Evolutionary conservation across 2,888 invertebrate species (phyloP).

Genomic region (Mactromeris polynyma): DNA sequence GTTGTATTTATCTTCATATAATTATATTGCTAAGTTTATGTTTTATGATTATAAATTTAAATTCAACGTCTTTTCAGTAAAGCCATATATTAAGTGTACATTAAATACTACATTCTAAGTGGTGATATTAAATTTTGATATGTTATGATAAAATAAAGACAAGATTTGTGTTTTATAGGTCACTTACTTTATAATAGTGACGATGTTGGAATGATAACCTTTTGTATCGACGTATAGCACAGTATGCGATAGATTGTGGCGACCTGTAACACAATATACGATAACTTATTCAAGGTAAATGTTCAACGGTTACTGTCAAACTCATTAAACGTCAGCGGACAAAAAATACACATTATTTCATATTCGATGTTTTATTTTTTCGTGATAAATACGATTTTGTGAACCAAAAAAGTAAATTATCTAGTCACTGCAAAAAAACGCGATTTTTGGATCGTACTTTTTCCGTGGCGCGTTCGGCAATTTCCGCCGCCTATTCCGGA

Average conservation of each 20-base stretch:
- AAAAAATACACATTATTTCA: too few relatives aligned
- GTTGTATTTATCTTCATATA: background rate
- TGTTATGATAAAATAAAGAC: background rate
- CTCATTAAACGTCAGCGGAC: too few relatives aligned
- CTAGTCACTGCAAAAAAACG: too few relatives aligned
- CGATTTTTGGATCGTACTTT: too few relatives aligned
- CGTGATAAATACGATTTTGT: too few relatives aligned
- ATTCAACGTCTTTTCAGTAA: background rate
- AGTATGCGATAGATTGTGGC: background rate
- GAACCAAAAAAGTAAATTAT: too few relatives aligned
- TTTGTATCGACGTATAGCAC: background rate
- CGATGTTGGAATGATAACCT: background rate
- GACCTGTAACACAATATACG: too few relatives aligned
- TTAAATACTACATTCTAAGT: background rate
- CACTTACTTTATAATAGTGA: background rate
- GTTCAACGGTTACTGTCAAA: too few relatives aligned
- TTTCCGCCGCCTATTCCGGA: too few relatives aligned
- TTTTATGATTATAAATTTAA: background rate
- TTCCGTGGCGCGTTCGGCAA: too few relatives aligned
- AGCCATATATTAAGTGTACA: background rate
- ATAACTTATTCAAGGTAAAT: too few relatives aligned
- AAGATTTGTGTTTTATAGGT: background rate
- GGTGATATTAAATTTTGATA: background rate
- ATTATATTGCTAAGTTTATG: background rate
- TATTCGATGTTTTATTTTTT: too few relatives aligned